phyloP scores from a whole-genome alignment of 2,113 vertebrate genomes.

The Bolborhynchus lineola region DNA sequence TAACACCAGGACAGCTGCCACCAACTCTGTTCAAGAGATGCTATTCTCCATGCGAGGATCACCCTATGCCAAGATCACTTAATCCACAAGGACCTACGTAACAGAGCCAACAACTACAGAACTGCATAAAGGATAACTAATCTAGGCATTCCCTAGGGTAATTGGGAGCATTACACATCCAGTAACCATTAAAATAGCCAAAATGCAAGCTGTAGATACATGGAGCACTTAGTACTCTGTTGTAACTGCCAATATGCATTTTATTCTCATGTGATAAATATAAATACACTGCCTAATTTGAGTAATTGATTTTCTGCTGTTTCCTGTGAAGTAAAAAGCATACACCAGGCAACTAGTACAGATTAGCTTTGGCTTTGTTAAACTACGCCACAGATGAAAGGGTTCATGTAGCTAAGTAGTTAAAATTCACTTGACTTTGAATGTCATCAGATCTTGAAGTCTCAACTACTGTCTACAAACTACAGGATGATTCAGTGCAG shows the following conservation, averaged over 20 bases:
- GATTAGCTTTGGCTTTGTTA: not conserved
- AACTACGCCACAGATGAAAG: not conserved
- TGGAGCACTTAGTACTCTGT: not conserved
- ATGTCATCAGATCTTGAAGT: not conserved
- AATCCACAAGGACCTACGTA: accelerated
- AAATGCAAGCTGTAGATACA: not conserved
- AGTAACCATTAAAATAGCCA: not conserved
- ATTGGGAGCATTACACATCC: not conserved
- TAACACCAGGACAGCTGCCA: not conserved
- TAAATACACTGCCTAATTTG: not conserved
- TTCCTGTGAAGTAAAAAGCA: not conserved
- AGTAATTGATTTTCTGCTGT: not conserved
- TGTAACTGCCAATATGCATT: not conserved
- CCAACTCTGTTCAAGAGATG: not conserved
- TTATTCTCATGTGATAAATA: not conserved
- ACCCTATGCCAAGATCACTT: not conserved
- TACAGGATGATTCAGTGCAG: not conserved
- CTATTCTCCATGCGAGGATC: not conserved
- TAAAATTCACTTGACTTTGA: not conserved
- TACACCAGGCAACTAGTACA: not conserved
- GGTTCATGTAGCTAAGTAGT: not conserved
- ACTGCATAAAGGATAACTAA: not conserved
- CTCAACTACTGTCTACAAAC: not conserved
- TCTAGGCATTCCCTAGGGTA: not conserved
- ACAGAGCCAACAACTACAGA: not conserved